Conservation (phyloP, 2,888 invertebrate genomes). For the Apotomis turbidana region DNA sequence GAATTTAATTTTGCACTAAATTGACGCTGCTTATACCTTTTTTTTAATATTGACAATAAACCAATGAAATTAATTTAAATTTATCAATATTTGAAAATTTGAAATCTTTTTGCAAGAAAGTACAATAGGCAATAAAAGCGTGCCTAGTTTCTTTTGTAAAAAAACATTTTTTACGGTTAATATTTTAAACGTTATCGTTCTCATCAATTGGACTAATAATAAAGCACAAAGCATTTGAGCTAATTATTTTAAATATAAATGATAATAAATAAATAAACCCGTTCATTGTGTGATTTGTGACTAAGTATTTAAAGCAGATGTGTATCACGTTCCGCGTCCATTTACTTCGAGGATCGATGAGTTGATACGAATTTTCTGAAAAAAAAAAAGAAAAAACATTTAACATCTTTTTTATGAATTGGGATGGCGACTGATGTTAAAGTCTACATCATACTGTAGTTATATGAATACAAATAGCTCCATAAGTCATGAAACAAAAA, state of each 20-base stretch:
- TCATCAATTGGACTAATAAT: neutral
- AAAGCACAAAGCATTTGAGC: neutral
- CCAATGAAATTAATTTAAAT: too few relatives aligned
- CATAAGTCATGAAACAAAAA: too few relatives aligned
- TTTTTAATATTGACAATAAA: too few relatives aligned
- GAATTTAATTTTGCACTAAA: too few relatives aligned
- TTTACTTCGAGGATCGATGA: conserved; percentile 50
- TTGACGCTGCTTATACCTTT: too few relatives aligned
- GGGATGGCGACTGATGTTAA: too few relatives aligned
- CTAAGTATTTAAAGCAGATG: neutral
- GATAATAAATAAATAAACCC: conserved; percentile 4
- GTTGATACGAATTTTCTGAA: conserved; percentile 62
- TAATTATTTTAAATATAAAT: neutral
- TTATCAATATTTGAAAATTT: too few relatives aligned
- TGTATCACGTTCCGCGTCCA: conserved; percentile 7
- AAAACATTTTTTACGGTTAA: neutral
- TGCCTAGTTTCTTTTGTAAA: too few relatives aligned
- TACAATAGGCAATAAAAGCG: too few relatives aligned
- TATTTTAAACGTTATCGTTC: neutral
- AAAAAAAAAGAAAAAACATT: conserved; percentile 50
- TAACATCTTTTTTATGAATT: neutral
- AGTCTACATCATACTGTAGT: too few relatives aligned
- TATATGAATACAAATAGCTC: too few relatives aligned
- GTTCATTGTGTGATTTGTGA: conserved; percentile 8
- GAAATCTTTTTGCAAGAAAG: too few relatives aligned